Conservation (phyloP, 2,113 vertebrate genomes). For the Siniperca chuatsi region DNA sequence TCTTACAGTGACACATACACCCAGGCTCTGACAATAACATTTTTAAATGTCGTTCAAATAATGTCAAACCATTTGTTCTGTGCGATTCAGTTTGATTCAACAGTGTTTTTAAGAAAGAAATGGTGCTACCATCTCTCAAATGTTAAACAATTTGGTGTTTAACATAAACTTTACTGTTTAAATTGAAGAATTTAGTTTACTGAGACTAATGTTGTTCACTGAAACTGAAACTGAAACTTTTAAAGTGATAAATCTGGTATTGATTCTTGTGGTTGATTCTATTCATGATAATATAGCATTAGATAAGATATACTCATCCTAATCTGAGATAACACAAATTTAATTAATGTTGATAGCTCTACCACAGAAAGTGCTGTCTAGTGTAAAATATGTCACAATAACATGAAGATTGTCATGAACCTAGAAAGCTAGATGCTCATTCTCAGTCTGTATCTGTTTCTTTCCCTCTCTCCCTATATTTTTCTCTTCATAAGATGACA, state of each 20-base stretch:
- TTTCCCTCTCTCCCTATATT: neutral
- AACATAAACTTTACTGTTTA: neutral
- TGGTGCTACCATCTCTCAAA: neutral
- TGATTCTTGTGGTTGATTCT: neutral
- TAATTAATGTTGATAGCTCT: too few relatives aligned
- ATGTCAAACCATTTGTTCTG: neutral
- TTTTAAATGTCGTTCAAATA: neutral
- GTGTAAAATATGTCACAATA: neutral
- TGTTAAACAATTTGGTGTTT: neutral
- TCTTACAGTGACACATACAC: neutral
- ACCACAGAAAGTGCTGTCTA: neutral
- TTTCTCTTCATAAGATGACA: neutral
- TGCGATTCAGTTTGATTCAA: neutral
- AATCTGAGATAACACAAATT: too few relatives aligned
- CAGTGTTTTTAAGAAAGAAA: neutral
- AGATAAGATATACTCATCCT: too few relatives aligned
- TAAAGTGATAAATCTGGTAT: neutral
- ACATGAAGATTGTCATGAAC: neutral
- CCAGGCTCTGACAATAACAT: neutral
- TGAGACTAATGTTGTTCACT: neutral
- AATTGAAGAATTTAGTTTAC: too few relatives aligned
- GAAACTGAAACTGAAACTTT: neutral
- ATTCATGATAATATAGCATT: neutral
- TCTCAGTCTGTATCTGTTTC: neutral
- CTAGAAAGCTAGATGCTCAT: too few relatives aligned